These are phyloP conservation scores for Sepioteuthis lessoniana DNA, from an alignment of 2,888 invertebrate genomes.

Conservation along the genomic window DNA sequence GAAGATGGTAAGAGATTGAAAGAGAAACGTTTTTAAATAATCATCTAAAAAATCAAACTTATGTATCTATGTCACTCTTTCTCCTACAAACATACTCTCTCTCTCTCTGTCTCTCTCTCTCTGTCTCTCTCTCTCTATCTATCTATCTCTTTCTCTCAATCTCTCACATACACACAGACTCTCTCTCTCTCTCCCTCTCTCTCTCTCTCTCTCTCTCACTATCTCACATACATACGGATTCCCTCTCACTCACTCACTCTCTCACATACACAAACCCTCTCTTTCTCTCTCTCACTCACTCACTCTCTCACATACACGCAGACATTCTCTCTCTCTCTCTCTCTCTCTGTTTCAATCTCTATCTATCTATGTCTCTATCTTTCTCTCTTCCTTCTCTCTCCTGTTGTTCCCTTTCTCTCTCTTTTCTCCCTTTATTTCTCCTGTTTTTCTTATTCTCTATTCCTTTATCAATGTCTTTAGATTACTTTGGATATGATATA, in stretches of 20 bases:
- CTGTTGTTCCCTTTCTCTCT: constrained; percentile 39
- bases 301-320: accelerated
- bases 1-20: background rate
- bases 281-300: constrained; percentile 41
- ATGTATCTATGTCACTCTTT: background rate
- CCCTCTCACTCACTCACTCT: background rate
- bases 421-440: constrained; percentile 24
- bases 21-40: background rate
- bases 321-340: background rate
- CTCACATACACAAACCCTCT: background rate
- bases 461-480: no score
- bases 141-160: background rate
- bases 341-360: background rate
- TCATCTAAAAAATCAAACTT: background rate
- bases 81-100: background rate
- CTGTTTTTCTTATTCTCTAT: no score
- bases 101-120: background rate
- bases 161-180: background rate
- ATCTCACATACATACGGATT: background rate
- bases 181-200: background rate
- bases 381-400: constrained; percentile 48
- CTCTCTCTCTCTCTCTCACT: background rate
- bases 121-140: background rate
- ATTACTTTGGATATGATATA: no score
- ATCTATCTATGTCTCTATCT: background rate